Percentiles rank a stretch among this genome's conserved stretches.
Evolutionary conservation across 2,888 invertebrate genomes (phyloP).

Genomic region (Listrodromus nycthemerus): DNA sequence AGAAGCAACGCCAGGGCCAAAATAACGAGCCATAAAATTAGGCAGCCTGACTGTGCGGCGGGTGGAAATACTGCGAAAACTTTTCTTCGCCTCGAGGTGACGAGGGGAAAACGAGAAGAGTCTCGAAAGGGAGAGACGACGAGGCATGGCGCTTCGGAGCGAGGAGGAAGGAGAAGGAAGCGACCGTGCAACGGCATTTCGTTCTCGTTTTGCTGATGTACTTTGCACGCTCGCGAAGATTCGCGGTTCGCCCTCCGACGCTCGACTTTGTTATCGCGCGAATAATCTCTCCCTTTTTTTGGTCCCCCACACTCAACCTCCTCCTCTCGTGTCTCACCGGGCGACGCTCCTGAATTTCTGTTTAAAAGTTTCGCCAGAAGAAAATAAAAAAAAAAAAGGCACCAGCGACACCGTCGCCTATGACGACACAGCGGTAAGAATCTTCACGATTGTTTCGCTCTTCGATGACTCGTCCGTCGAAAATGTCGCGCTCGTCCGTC

Average conservation of each 20-base stretch:
- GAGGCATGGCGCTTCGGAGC: constrained; percentile 7
- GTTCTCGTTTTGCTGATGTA: constrained; percentile 65
- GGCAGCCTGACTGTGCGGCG: constrained; percentile 40
- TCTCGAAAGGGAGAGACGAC: constrained; percentile 2
- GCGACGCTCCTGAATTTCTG: constrained; percentile 5
- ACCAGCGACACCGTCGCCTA: not conserved
- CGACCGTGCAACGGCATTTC: constrained; percentile 37
- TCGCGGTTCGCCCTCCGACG: constrained; percentile 29
- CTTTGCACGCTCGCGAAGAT: constrained; percentile 56
- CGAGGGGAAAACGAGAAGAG: constrained; percentile 16
- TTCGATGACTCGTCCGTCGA: not conserved
- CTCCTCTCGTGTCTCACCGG: not conserved
- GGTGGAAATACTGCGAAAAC: constrained; percentile 51
- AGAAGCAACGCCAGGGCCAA: constrained; percentile 41
- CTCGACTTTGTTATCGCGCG: constrained; percentile 58
- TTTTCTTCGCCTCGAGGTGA: constrained; percentile 34
- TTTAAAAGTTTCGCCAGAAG: not conserved
- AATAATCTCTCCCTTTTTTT: constrained; percentile 48
- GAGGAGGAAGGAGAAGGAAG: constrained; percentile 45
- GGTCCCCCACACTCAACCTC: constrained; percentile 11
- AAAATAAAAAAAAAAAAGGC: constrained; percentile 1
- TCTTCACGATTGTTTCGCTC: constrained; percentile 11
- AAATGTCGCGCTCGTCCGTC: not conserved
- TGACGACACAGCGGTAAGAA: constrained; percentile 1
- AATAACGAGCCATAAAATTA: constrained; percentile 71